These are phyloP conservation scores for Anser cygnoides DNA, from an alignment of 2,113 vertebrate species.

Conservation along the genomic window DNA sequence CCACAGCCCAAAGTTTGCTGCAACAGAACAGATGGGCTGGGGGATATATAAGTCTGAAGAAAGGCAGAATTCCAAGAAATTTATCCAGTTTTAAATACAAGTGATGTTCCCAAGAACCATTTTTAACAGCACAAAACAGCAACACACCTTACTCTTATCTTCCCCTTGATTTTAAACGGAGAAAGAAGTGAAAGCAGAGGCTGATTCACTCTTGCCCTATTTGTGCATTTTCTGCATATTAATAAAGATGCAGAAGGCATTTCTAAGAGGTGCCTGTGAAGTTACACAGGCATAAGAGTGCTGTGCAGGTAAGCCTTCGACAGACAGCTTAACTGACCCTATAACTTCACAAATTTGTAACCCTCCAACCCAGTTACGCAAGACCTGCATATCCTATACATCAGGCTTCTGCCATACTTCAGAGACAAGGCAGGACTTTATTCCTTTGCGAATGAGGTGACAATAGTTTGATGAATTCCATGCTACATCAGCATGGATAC, in stretches of 20 bases:
- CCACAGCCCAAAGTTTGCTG: background rate
- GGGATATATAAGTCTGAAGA: constrained; percentile 31
- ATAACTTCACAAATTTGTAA: background rate
- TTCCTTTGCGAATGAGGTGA: background rate
- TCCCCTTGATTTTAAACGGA: background rate
- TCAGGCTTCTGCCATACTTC: background rate
- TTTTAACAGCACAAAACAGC: background rate
- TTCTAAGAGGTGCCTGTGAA: background rate
- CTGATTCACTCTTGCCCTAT: background rate
- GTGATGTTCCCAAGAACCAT: constrained; percentile 44
- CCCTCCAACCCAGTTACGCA: rapidly evolving
- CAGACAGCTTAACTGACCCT: background rate
- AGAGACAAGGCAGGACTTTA: too few relatives aligned
- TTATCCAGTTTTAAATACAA: background rate
- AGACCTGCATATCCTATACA: rapidly evolving
- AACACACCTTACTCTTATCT: background rate
- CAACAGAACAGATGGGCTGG: background rate
- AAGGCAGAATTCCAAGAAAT: background rate
- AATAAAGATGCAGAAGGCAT: background rate
- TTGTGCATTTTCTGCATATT: background rate
- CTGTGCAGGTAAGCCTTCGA: background rate
- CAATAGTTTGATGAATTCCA: rapidly evolving
- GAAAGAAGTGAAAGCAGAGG: background rate
- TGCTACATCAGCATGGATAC: rapidly evolving
- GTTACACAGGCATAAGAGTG: background rate